Evolutionary conservation across 2,797 vertebrate species (phyloP), one percentile per base, ranked within the genome.

Genomic region (Anabas testudineus): DNA sequence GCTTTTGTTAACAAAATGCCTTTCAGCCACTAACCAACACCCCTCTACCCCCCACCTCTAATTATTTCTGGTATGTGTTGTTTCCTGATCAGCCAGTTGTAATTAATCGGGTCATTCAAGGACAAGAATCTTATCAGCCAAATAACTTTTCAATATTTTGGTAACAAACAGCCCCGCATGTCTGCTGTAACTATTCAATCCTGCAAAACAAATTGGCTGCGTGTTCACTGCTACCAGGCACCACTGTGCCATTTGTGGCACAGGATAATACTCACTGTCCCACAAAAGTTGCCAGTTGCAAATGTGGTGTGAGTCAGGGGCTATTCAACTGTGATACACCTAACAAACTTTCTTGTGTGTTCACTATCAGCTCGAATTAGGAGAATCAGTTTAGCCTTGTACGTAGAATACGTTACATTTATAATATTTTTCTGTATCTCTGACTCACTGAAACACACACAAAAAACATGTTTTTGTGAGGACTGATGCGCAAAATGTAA

Each of bases 41-140:
- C 30, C 7, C n/a, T 30, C n/a, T n/a, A n/a, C n/a, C n/a, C n/a
- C 2, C 2, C 2, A 6, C 42, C 46, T 71, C 22, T 71, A 71
- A 74, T 81, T 67, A 67, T 56, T 79, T 52, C 47, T 62, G 61
- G 37, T 39, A 55, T 14, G 15, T 36, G 24, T 42, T 66, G 48
- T 59, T 80, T 66, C 42, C 16, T 60, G 57, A 67, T 77, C 51
- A 68, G 54, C 53, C 60, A 48, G 22, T 36, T 3, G 10, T 74
- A 78, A 80, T 80, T 66, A 72, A 18, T 72, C 19, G 42, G 61
- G 69, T 63, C 41, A 8, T 69, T 79, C 19, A 65, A 82, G 80
- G 79, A 74, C 69, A 58, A 21, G 52, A 67, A 43, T 59, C 54
- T 51, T 12, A 45, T 70, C 63, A 56, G 67, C 54, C 61, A 57